Conservation (phyloP, 2,888 invertebrate species). For the Galeruca laticollis region DNA sequence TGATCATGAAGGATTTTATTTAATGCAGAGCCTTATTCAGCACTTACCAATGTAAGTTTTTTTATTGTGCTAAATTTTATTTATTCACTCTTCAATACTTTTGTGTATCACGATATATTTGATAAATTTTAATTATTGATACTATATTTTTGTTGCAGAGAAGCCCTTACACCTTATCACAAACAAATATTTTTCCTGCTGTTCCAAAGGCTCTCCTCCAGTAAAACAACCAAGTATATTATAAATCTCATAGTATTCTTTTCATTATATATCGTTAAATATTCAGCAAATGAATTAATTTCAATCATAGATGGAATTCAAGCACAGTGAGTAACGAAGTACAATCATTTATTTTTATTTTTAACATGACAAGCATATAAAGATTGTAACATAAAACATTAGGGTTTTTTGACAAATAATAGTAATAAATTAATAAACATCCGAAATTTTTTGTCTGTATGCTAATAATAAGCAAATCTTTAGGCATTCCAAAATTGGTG, state of each 20-base stretch:
- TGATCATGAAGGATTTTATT: slow-evolving; percentile 95
- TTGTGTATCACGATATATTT: background rate
- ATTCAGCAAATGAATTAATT: slow-evolving; percentile 81
- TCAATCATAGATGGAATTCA: slow-evolving; percentile 89
- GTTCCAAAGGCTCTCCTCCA: slow-evolving; percentile 92
- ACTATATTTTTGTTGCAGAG: slow-evolving; percentile 68
- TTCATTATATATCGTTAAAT: slow-evolving; percentile 85
- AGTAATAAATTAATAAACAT: too few relatives aligned
- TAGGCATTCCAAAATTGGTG: too few relatives aligned
- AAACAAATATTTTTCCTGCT: slow-evolving; percentile 91
- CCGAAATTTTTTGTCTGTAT: too few relatives aligned
- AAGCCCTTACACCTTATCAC: slow-evolving; percentile 79
- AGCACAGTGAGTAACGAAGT: slow-evolving; percentile 72
- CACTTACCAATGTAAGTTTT: slow-evolving; percentile 82
- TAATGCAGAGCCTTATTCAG: slow-evolving; percentile 88
- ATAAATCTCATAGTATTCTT: slow-evolving; percentile 93
- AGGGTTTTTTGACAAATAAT: too few relatives aligned
- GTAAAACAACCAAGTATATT: slow-evolving; percentile 96
- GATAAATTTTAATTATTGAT: slow-evolving; percentile 9
- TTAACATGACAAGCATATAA: background rate
- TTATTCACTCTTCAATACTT: background rate
- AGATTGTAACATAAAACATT: too few relatives aligned
- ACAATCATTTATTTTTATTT: background rate
- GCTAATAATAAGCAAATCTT: too few relatives aligned
- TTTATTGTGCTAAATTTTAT: slow-evolving; percentile 8